phyloP scores from a whole-genome alignment of 1,140 invertebrate genomes.

The Acromyrmex heyeri region DNA sequence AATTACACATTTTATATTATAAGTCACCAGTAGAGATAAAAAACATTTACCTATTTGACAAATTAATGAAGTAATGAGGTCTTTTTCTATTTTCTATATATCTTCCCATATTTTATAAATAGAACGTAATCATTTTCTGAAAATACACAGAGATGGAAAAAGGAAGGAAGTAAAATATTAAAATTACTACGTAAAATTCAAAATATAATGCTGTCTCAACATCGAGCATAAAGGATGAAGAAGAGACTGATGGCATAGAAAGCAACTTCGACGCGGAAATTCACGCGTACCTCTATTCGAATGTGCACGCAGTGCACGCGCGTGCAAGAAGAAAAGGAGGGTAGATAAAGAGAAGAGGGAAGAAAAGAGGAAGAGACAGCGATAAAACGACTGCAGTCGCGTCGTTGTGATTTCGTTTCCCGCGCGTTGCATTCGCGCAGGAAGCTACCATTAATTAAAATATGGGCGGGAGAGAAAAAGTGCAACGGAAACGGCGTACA shows the following conservation, averaged over 20 bases:
- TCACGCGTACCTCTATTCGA: conserved; percentile 22
- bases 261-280: conserved; percentile 17
- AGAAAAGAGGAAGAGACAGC: not conserved
- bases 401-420: conserved; percentile 76
- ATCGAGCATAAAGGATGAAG: not conserved
- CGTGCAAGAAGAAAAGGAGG: not conserved
- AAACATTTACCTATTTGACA: not conserved
- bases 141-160: not conserved
- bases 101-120: not conserved
- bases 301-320: not conserved
- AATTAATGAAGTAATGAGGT: not conserved
- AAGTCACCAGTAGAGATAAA: not conserved
- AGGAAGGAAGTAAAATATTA: not conserved
- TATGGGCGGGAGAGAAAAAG: conserved; percentile 74
- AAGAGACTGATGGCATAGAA: not conserved
- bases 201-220: not conserved
- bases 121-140: not conserved
- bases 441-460: conserved; percentile 80
- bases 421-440: conserved; percentile 70
- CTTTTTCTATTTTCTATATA: not conserved
- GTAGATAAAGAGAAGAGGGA: not conserved
- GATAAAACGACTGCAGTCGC: conserved; percentile 45
- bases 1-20: not conserved
- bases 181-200: too few relatives aligned
- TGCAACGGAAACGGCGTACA: conserved; percentile 75